phyloP scores from a whole-genome alignment of 2,797 vertebrate genomes.

The Leuciscus waleckii region DNA sequence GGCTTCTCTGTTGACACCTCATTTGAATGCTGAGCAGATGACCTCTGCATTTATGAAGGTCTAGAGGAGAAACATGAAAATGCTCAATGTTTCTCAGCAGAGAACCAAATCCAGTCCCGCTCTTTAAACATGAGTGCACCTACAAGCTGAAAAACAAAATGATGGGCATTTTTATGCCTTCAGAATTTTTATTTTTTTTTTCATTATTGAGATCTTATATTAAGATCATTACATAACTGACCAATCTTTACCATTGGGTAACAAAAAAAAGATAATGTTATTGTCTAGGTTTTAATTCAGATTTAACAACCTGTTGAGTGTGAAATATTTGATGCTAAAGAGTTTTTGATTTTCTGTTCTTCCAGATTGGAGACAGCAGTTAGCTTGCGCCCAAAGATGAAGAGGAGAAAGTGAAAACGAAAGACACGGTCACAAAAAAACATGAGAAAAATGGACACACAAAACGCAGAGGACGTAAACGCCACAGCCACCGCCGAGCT shows the following conservation, averaged over 20 bases:
- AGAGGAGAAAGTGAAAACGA: constrained; percentile 65
- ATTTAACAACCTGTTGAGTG: background rate
- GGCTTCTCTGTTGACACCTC: constrained; percentile 70
- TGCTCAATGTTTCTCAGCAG: constrained; percentile 31
- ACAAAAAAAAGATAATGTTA: background rate
- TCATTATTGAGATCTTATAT: background rate
- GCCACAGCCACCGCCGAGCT: constrained; percentile 69
- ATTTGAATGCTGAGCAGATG: constrained; percentile 74
- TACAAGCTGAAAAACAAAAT: constrained; percentile 13
- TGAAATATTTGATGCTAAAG: background rate
- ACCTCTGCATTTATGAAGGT: constrained; percentile 68
- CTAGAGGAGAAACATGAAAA: constrained; percentile 63
- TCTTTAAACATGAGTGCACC: background rate
- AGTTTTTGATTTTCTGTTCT: constrained; percentile 9
- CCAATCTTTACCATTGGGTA: background rate
- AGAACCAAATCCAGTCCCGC: background rate
- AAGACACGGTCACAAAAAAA: constrained; percentile 59
- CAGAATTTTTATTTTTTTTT: too few species aligned
- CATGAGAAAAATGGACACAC: constrained; percentile 74
- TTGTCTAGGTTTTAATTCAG: background rate
- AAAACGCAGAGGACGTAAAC: constrained; percentile 78
- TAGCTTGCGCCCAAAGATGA: constrained; percentile 69
- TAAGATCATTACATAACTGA: background rate
- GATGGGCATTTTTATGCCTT: background rate
- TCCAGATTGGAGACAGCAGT: constrained; percentile 73